phyloP scores from a whole-genome alignment of 2,888 invertebrate species.

The Nomada flava region DNA sequence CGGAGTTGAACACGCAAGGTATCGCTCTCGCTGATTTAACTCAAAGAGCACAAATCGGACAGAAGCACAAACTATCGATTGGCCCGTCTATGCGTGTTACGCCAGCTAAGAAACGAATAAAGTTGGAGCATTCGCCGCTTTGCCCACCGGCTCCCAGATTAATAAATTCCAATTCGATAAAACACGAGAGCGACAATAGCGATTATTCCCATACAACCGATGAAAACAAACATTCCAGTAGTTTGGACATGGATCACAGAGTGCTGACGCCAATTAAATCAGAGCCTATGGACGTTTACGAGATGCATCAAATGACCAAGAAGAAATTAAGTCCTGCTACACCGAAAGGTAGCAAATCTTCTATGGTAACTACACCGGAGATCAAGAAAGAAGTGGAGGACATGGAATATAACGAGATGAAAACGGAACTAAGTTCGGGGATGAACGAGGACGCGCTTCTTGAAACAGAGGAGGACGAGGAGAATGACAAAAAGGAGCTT shows the following conservation, averaged over 20 bases:
- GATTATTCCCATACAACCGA: constrained; percentile 79
- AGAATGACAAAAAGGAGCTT: constrained; percentile 79
- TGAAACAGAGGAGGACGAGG: constrained; percentile 79
- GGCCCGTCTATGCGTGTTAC: constrained; percentile 85
- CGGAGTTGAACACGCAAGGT: constrained; percentile 91
- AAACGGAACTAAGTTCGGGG: constrained; percentile 70
- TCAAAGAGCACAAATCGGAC: constrained; percentile 84
- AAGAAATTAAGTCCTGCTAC: constrained; percentile 76
- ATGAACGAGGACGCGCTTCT: constrained; percentile 70
- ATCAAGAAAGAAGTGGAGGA: constrained; percentile 82
- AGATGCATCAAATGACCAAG: constrained; percentile 69
- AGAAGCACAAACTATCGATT: constrained; percentile 85
- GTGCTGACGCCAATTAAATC: constrained; percentile 75
- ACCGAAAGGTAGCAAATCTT: constrained; percentile 70
- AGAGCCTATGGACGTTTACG: constrained; percentile 77
- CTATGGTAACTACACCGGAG: constrained; percentile 71
- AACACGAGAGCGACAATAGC: constrained; percentile 79
- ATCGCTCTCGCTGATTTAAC: constrained; percentile 91
- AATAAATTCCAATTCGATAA: constrained; percentile 67
- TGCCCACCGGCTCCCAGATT: constrained; percentile 84
- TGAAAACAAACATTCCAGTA: constrained; percentile 75
- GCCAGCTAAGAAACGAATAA: constrained; percentile 82
- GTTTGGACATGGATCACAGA: constrained; percentile 75
- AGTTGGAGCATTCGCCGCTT: constrained; percentile 74
- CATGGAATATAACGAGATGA: constrained; percentile 79